Conservation (phyloP, 2,888 invertebrate species). For the Rhingia campestris region DNA sequence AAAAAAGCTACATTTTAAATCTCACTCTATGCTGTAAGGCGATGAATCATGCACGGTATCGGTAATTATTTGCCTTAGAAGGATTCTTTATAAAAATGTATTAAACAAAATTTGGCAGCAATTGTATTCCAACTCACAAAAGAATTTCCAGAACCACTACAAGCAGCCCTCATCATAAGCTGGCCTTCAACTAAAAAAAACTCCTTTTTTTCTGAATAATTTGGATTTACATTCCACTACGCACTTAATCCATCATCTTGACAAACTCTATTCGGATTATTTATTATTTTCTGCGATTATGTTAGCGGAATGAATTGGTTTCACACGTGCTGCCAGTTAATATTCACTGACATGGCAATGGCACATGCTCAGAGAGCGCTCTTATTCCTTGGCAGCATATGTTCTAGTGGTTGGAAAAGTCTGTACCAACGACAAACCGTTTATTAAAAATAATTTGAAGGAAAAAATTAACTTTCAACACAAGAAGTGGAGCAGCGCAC, state of each 20-base stretch:
- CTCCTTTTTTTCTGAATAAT: background rate
- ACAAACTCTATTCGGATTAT: slow-evolving; percentile 13
- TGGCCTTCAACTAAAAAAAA: background rate
- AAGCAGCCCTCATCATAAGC: too few relatives aligned
- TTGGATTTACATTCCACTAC: slow-evolving; percentile 3
- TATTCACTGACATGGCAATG: slow-evolving; percentile 45
- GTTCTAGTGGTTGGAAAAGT: slow-evolving; percentile 28
- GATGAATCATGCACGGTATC: too few relatives aligned
- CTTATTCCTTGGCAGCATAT: background rate
- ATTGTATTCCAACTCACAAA: too few relatives aligned
- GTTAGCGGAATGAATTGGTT: slow-evolving; percentile 52
- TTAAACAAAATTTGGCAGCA: too few relatives aligned
- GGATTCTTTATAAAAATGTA: too few relatives aligned
- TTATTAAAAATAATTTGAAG: slow-evolving; percentile 52
- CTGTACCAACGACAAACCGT: slow-evolving; percentile 31
- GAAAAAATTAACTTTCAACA: slow-evolving; percentile 58
- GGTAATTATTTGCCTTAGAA: too few relatives aligned
- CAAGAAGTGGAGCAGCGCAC: slow-evolving; percentile 41
- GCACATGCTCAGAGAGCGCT: slow-evolving; percentile 19
- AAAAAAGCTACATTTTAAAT: too few relatives aligned
- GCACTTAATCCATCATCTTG: slow-evolving; percentile 41
- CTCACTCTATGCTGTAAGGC: too few relatives aligned
- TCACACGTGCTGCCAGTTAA: slow-evolving; percentile 59
- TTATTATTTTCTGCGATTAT: slow-evolving; percentile 45
- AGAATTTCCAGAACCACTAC: too few relatives aligned